Evolutionary conservation across 1,140 invertebrate genomes (phyloP), one percentile per base, ranked within the genome.

Genomic region (Atta colombica): DNA sequence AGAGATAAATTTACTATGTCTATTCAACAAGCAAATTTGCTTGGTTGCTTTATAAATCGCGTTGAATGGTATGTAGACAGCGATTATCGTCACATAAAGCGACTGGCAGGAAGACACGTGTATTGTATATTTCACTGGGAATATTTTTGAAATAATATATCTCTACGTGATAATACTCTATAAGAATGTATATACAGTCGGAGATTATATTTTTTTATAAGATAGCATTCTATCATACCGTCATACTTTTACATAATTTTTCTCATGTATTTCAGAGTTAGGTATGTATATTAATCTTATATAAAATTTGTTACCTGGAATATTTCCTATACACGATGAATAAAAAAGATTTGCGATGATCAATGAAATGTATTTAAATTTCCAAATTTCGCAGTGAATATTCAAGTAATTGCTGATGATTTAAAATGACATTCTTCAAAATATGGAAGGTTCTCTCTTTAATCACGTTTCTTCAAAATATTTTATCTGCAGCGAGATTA

Each of bases 21-120:
- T 21, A 84, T 18, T 77, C 31, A 61, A 81, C 16, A 51, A 71
- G 31, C 51, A 45, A 81, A 81, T 81, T 71, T 45, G 45, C 65
- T 58, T 58, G 39, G 69, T 18, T 49, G 55, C 18, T 75, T 85
- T 84, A 84, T 81, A 81, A 81, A 81, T 81, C 8, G n/a, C 35
- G 31, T 65, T 39, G 63, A 80, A 28, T 81, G 65, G 14, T 55
- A 58, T 45, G 16, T 71, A n/a, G 35, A 69, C 25, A 77, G 60
- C 60, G 45, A 63, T 77, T 69, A 81, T 31, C 51, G 51, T 1
- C 14, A 28, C 16, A 81, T 81, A 81, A 81, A 71, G 51, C 5
- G 51, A 45, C 8, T 31, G 68, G 12, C 2, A 35, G 77, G 58
- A 39, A 80, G 8, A 49, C 6, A 25, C 8, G 21, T 45, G 21